Evolutionary conservation across 2,888 invertebrate genomes (phyloP), one percentile per base, ranked within the genome.

Genomic region (Habrosyne pyritoides): DNA sequence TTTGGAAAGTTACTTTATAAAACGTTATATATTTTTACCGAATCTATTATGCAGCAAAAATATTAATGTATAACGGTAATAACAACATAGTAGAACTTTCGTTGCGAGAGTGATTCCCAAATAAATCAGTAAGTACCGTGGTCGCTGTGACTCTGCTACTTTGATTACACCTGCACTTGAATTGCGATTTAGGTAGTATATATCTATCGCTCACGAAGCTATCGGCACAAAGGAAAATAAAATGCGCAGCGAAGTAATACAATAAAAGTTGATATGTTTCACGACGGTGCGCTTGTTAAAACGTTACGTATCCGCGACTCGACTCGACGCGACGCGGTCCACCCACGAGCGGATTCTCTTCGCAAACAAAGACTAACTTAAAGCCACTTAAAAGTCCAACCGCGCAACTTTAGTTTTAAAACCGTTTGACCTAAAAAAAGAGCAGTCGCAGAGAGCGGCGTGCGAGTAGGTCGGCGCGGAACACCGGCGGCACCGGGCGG

Each of bases 341-440:
- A 53, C 56, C 47, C 55, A 61, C n/a, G n/a, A 51, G 59, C 53
- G 59, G 67, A 57, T 64, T 66, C 61, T 61, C 64, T 64, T 60
- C 60, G 59, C 71, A 71, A 76, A 74, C 71, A 73, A 72, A 67
- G 64, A 67, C 62, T 70, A 77, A 81, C 74, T 81, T 81, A 66
- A 75, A 78, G 74, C 78, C 78, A 81, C 81, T 84, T 83, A 79
- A 76, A 81, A 79, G 72, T 83, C 68, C 71, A 72, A 74, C 70
- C 59, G 70, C 67, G 65, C 67, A 73, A 82, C 75, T 78, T 74
- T 67, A 75, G 70, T 80, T 81, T 75, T 74, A 69, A 71, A 80
- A 75, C 62, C 73, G 76, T 83, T 84, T 79, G 79, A 73, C 76
- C 79, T 71, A 73, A 73, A 83, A 81, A 74, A 69, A 57, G 21